Evolutionary conservation across 2,888 invertebrate genomes (phyloP).

Genomic region (Pandemis heparana): DNA sequence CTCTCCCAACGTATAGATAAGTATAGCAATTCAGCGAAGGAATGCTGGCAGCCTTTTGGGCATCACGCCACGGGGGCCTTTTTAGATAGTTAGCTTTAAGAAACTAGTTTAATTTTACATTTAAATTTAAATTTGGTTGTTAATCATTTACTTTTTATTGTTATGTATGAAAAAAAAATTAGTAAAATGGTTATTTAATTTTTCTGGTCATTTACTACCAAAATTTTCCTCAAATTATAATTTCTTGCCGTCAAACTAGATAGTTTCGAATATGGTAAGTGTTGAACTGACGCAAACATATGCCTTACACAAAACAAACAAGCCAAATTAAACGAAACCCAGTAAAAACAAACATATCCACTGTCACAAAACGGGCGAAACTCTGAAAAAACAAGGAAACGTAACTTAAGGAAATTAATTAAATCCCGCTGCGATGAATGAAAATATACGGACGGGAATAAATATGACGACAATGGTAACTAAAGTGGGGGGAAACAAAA

Average conservation of each 20-base stretch:
- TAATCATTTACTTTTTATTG: too few relatives aligned
- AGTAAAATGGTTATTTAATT: too few relatives aligned
- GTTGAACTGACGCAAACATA: neutral
- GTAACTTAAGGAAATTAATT: conserved; percentile 49
- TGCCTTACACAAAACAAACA: neutral
- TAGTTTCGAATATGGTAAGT: neutral
- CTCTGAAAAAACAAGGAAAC: conserved; percentile 42
- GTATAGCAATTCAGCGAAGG: too few relatives aligned
- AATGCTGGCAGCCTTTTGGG: too few relatives aligned
- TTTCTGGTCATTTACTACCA: too few relatives aligned
- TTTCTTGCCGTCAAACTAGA: neutral
- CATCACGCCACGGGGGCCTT: too few relatives aligned
- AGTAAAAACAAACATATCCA: conserved; percentile 3
- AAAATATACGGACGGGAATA: conserved; percentile 50
- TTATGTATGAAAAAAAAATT: too few relatives aligned
- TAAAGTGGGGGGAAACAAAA: conserved; percentile 50
- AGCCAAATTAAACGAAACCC: neutral
- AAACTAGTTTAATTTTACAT: too few relatives aligned
- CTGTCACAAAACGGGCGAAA: conserved; percentile 2
- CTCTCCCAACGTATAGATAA: too few relatives aligned
- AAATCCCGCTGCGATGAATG: conserved; percentile 49
- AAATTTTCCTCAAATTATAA: too few relatives aligned
- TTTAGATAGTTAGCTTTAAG: too few relatives aligned
- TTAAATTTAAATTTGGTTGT: too few relatives aligned
- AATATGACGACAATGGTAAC: conserved; percentile 51